Evolutionary conservation across 2,797 vertebrate species (phyloP), one percentile per base, ranked within the genome.

Genomic region (Urocyon cinereoargenteus): DNA sequence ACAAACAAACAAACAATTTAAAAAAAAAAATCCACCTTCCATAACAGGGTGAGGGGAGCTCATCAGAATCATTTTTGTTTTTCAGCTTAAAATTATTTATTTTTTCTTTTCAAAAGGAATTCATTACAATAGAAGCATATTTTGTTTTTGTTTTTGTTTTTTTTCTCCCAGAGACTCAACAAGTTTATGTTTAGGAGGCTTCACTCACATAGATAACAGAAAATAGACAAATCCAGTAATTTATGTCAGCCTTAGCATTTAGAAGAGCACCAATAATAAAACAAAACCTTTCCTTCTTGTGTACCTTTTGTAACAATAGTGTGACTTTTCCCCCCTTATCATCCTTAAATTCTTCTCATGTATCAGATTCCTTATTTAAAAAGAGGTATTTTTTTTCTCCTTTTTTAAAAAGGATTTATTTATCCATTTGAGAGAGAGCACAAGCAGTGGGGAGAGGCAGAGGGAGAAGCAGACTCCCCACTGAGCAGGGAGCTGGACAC

Each of bases 41-140:
- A 97, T 98, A 72, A 98, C 97, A 98, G 97, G 95, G 92, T 93
- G 81, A 97, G 95, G 84, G 90, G 96, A 98, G 87, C 88, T 96
- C 97, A 98, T 98, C 95, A 98, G 98, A 97, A 92, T 85, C 64
- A 62, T 97, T 97, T 98, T 98, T 98, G 95, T 97, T 98, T 98
- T 93, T 90, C 96, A 97, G 91, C 5, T 98, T 98, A 89, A 97
- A 97, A 98, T 97, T 94, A 97, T 95, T 91, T 96, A 96, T 96
- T 70, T 97, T 97, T 95, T 95, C 88, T 89, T 97, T 97, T 94
- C 72, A 82, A 98, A 91, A 98, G 86, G 68, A 96, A 91, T 66
- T 61, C 86, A 94, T 86, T 79, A 96, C 55, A 92, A 92, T 73
- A 64, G 93, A 98, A 97, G 93, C 91, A 62, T 96, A 94, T 75